Evolutionary conservation across 2,888 invertebrate species (phyloP).

Genomic region (Acanthosepion pharaonis): DNA sequence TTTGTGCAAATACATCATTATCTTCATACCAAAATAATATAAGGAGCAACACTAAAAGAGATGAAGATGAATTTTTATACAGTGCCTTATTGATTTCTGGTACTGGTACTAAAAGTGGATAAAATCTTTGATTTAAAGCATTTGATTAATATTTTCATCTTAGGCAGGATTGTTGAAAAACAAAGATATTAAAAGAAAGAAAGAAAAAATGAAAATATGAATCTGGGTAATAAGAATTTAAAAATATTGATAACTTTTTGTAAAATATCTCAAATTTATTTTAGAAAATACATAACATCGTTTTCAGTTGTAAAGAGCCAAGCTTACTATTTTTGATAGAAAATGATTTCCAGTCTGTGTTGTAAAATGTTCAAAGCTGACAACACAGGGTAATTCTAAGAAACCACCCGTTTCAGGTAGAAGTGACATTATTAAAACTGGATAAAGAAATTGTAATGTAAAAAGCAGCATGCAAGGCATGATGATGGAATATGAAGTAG

Average conservation of each 20-base stretch:
- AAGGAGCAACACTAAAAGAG: too few relatives aligned
- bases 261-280: neutral
- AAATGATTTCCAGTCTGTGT: neutral
- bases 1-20: too few relatives aligned
- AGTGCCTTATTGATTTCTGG: too few relatives aligned
- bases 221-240: neutral
- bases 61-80: too few relatives aligned
- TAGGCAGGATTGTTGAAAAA: neutral
- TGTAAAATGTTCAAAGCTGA: neutral
- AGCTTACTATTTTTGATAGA: neutral
- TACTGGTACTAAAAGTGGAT: neutral
- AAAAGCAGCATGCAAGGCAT: neutral
- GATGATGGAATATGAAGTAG: neutral
- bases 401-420: neutral
- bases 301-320: neutral
- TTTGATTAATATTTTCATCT: neutral
- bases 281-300: neutral
- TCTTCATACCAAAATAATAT: too few relatives aligned
- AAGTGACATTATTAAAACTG: neutral
- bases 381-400: neutral
- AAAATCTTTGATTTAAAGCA: neutral
- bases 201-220: neutral
- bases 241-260: neutral
- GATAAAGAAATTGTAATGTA: neutral
- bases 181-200: neutral